Percentiles rank a stretch among this genome's conserved stretches.
These are phyloP conservation scores for Osmerus eperlanus DNA, from an alignment of 2,113 vertebrate species.

Conservation along the genomic window DNA sequence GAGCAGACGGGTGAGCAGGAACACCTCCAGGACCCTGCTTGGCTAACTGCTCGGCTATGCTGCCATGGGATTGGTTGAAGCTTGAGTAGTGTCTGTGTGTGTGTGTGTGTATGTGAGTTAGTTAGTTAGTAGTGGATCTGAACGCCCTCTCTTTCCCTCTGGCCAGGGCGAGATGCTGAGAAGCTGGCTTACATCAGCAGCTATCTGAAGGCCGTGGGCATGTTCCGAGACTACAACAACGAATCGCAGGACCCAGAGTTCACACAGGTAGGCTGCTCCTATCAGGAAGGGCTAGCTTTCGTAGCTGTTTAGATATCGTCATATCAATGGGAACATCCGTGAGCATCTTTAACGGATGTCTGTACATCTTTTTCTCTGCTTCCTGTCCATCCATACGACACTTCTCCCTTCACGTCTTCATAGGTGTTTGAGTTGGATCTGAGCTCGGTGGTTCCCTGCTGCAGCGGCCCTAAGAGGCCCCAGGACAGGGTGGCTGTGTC, in stretches of 20 bases:
- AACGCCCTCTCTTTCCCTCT: neutral
- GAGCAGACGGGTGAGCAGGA: slow-evolving; percentile 82
- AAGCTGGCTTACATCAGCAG: slow-evolving; percentile 74
- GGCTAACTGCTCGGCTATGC: too few species aligned
- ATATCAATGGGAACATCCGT: neutral
- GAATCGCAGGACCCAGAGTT: slow-evolving; percentile 87
- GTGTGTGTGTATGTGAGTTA: too few species aligned
- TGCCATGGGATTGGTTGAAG: too few species aligned
- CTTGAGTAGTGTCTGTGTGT: too few species aligned
- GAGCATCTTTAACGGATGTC: neutral
- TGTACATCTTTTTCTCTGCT: neutral
- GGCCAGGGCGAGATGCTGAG: slow-evolving; percentile 82
- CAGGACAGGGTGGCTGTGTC: slow-evolving; percentile 90
- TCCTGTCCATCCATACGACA: neutral
- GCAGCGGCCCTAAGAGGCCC: slow-evolving; percentile 94
- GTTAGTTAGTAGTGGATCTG: neutral
- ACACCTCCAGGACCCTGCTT: too few species aligned
- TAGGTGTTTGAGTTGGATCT: slow-evolving; percentile 85
- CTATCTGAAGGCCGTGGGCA: slow-evolving; percentile 85
- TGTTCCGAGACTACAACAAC: slow-evolving; percentile 89
- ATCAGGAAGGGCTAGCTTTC: neutral
- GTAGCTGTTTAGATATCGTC: neutral
- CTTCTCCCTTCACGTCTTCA: neutral
- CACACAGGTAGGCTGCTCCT: slow-evolving; percentile 76
- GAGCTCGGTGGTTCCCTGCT: slow-evolving; percentile 86